Conservation (phyloP, 2,888 invertebrate genomes). For the Ophion costatus region DNA sequence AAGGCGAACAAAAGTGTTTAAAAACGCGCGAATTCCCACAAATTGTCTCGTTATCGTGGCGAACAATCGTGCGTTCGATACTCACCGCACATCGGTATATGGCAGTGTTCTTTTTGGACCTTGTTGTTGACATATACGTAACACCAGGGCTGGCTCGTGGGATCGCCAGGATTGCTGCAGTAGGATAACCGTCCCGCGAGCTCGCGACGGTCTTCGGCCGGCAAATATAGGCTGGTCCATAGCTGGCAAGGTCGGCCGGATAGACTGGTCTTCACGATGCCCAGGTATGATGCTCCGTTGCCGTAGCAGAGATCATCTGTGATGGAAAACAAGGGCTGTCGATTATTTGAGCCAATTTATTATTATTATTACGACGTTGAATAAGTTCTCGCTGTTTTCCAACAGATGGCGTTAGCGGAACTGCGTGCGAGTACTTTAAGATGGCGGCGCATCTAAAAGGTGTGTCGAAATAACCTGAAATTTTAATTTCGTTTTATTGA, state of each 20-base stretch:
- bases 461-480: too few species aligned
- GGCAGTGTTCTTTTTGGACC: constrained; percentile 92
- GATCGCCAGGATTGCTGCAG: constrained; percentile 94
- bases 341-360: neutral
- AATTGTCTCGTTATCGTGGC: too few species aligned
- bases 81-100: constrained; percentile 93
- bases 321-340: constrained; percentile 47
- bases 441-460: too few species aligned
- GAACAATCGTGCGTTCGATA: constrained; percentile 54
- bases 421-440: too few species aligned
- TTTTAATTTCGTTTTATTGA: too few species aligned
- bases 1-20: neutral
- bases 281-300: constrained; percentile 93
- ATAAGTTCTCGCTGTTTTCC: too few species aligned
- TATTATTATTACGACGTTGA: too few species aligned
- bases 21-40: too few species aligned
- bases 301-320: constrained; percentile 94
- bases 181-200: constrained; percentile 94
- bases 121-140: constrained; percentile 89
- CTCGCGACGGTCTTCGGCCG: constrained; percentile 92
- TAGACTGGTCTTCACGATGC: constrained; percentile 89
- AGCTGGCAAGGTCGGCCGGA: constrained; percentile 91
- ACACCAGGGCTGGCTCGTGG: constrained; percentile 95
- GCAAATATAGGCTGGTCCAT: constrained; percentile 93
- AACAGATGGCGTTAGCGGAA: too few species aligned